Evolutionary conservation across 2,888 invertebrate genomes (phyloP), one percentile per base, ranked within the genome.

Genomic region (Lepidonotus clava): DNA sequence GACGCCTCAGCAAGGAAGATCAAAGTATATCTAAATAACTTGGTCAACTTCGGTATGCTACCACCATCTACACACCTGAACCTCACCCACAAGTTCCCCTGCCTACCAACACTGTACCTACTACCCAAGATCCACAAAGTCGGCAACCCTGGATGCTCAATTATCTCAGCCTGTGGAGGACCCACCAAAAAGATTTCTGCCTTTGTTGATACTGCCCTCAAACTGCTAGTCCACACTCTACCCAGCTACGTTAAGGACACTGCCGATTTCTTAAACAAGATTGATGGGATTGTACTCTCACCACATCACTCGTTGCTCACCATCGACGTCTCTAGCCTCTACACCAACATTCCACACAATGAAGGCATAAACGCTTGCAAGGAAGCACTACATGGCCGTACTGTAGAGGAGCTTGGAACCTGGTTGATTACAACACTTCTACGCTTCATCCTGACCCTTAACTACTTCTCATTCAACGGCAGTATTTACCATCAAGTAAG

Each of bases 391-490:
- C 11, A 36, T 1, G 24, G 0, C 4, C 34, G 76, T 36, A 18
- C 8, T 1, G 40, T 24, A 2, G 21, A 21, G 18, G n/a, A 1
- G 6, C 76, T 24, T 6, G 8, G 36, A 1, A 76, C 76, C 2
- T 18, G 8, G 34, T 11, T 34, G 8, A n/a, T 76, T 1, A 14
- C 38, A 21, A 2, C 21, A 2, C 38, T 76, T 0, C 1, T 76
- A 14, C 36, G 24, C 76, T 34, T 32, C 4, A 41, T 85, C 18
- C 66, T 87, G 8, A 87, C 84, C 24, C 34, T 40, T 6, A 89
- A 89, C 80, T 85, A 77, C 38, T 89, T 86, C 41, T 38, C 46
- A 32, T 88, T 89, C 61, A 87, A 89, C 36, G 87, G 56, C 0
- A 61, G 87, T 51, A 51, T 86, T 56, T 80, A 24, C 76, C 83